Evolutionary conservation across 2,113 vertebrate genomes (phyloP).

Genomic region (Chamaea fasciata): DNA sequence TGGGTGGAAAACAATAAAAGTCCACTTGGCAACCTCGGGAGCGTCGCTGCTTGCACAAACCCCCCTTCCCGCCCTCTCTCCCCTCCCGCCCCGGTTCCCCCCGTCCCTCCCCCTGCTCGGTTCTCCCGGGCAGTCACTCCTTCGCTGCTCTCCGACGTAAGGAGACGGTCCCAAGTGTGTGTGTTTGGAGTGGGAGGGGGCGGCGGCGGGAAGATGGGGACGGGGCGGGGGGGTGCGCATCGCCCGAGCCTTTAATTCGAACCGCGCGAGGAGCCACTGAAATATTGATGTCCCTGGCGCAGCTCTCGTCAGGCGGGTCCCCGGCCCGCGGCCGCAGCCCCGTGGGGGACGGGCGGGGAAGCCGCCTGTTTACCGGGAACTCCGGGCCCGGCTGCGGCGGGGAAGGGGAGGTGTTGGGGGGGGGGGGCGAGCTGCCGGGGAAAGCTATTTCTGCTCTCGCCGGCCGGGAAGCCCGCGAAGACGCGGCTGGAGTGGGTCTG

Average conservation of each 20-base stretch:
- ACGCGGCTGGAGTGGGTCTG: neutral
- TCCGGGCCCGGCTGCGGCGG: neutral
- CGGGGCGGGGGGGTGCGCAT: neutral
- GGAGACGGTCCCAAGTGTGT: conserved; percentile 69
- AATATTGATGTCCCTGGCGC: conserved; percentile 12
- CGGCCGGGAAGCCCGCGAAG: neutral
- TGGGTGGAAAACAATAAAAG: conserved; percentile 68
- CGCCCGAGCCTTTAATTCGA: conserved; percentile 55
- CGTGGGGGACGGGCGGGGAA: neutral
- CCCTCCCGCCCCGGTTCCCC: neutral
- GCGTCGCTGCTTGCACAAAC: neutral
- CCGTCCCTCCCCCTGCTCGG: neutral
- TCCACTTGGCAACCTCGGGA: conserved; percentile 53
- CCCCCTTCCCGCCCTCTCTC: neutral
- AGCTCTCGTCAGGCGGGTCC: conserved; percentile 22
- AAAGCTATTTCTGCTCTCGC: neutral
- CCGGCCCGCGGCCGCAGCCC: neutral
- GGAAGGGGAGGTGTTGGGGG: neutral
- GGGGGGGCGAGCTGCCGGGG: neutral
- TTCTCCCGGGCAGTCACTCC: conserved; percentile 60
- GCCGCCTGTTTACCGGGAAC: neutral
- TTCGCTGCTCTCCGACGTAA: conserved; percentile 74
- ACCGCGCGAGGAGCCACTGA: neutral
- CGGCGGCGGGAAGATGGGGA: neutral
- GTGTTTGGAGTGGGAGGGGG: conserved; percentile 6